A percentile compares a stretch with the other conserved stretches of the same genome.
These are phyloP conservation scores for Nixonia krombeini DNA, from an alignment of 1,140 invertebrate genomes.

Conservation along the genomic window DNA sequence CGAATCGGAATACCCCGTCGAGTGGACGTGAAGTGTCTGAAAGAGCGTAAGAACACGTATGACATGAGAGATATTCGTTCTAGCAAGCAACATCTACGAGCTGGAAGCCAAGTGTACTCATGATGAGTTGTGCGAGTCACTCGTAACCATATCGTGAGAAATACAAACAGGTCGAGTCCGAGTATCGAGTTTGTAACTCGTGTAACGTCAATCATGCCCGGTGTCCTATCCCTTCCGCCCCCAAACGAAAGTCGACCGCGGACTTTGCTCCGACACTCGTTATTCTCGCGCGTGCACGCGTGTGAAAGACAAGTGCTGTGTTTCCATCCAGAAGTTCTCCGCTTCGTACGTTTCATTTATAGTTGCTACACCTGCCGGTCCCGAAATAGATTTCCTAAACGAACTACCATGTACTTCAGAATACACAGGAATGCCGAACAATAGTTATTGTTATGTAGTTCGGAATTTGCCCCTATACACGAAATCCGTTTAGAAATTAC, in stretches of 20 bases:
- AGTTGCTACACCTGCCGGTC: no score
- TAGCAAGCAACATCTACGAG: conserved; percentile 47
- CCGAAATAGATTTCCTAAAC: no score
- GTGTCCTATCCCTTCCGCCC: conserved; percentile 21
- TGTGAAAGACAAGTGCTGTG: no score
- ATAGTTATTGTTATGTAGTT: no score
- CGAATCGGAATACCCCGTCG: conserved; percentile 34
- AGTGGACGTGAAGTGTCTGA: conserved; percentile 48
- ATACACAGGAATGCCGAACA: no score
- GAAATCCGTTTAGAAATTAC: no score
- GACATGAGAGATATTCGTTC: conserved; percentile 53
- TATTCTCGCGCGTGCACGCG: conserved; percentile 8
- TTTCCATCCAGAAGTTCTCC: no score
- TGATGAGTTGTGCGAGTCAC: conserved; percentile 65
- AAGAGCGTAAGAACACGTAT: conserved; percentile 36
- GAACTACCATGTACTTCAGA: no score
- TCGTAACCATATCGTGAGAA: conserved; percentile 69
- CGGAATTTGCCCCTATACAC: no score
- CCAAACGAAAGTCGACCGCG: background rate
- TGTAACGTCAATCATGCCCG: conserved; percentile 29
- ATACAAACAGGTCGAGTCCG: conserved; percentile 60
- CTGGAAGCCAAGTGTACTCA: conserved; percentile 51
- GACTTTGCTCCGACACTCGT: no score
- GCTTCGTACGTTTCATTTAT: no score
- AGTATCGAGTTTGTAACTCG: conserved; percentile 28